Evolutionary conservation across 2,113 vertebrate genomes (phyloP), one percentile per base, ranked within the genome.

Genomic region (Perca fluviatilis): DNA sequence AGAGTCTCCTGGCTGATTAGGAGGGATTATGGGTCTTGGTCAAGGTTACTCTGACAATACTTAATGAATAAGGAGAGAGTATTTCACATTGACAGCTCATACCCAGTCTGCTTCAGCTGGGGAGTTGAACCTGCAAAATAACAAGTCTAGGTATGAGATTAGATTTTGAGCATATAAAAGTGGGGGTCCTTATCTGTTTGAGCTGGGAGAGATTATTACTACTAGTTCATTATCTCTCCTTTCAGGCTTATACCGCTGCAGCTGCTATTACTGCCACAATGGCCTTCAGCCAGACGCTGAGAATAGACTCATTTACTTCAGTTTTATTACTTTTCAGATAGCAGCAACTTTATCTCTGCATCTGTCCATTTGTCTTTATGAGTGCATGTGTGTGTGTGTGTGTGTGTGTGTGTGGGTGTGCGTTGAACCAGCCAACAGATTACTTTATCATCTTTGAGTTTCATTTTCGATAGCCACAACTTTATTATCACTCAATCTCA

Each of bases 271-370:
- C 81, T 74, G 85, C 82, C 84, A 78, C 83, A 60, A 80, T 79
- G 78, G 86, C 91, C 88, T 84, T 78, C 80, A 89, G 86, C 86
- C 13, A 66, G 73, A 61, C 6, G 25, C 75, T 1, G 46, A 89
- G 84, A 88, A 90, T 68, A 87, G 84, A 92, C 88, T 94, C 82
- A 93, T 93, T 94, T 92, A 87, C 88, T 93, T 79, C 61, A 88
- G 51, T 91, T 90, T 92, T 92, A 93, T 93, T 90, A 90, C 91
- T 89, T 91, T 90, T 90, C 90, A 92, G 90, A 93, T 90, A 91
- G 88, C 63, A 58, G 82, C 61, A 60, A 78, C 87, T 91, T 80
- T 92, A 90, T 91, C 93, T 86, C 64, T 63, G 74, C 27, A 60
- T 89, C 77, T 62, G 77, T 92, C 88, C 81, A 62, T 89, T 82